These are phyloP conservation scores for Calliphora vicina DNA, from an alignment of 1,140 invertebrate species.

Conservation along the genomic window DNA sequence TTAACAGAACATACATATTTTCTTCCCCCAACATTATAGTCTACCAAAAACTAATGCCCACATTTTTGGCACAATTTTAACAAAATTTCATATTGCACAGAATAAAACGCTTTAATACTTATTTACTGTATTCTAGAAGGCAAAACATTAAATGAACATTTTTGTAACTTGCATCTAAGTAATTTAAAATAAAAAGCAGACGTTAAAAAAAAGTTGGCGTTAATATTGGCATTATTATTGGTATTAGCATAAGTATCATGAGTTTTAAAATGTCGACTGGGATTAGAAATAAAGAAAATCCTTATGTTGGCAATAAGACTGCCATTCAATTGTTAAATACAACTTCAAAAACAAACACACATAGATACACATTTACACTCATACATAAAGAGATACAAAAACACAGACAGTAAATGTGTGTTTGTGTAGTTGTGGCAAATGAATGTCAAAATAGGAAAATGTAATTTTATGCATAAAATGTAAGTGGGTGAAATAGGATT, in stretches of 20 bases:
- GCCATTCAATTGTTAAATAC: neutral
- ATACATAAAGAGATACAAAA: neutral
- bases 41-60: neutral
- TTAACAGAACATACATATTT: neutral
- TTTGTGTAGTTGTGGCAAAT: neutral
- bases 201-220: neutral
- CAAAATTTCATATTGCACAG: no score
- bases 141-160: neutral
- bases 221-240: conserved; percentile 9
- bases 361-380: neutral
- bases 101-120: neutral
- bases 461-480: neutral
- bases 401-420: neutral
- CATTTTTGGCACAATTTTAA: neutral
- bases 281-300: neutral
- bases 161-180: neutral
- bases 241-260: conserved; percentile 1
- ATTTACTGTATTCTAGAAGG: neutral
- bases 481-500: conserved; percentile 13
- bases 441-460: neutral
- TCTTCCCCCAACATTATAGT: neutral
- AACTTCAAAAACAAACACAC: neutral
- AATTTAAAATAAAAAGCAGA: neutral
- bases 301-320: neutral
- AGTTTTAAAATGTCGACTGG: neutral